Evolutionary conservation across 2,888 invertebrate species (phyloP).

Genomic region (Ichneumoninae sp.): DNA sequence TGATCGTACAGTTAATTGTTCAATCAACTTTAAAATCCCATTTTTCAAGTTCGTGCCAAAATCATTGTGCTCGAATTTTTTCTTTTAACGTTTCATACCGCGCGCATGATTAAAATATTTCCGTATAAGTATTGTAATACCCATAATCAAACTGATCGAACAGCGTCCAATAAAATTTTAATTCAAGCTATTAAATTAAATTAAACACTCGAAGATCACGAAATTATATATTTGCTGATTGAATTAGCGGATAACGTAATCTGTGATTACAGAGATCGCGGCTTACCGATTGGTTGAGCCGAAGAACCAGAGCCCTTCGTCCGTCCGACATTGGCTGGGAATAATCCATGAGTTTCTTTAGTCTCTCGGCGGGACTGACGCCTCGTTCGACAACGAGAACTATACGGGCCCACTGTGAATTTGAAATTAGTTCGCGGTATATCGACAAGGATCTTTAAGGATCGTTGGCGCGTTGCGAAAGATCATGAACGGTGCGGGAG

Average conservation of each 20-base stretch:
- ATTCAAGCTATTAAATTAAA: background rate
- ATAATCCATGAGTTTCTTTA: slow-evolving; percentile 94
- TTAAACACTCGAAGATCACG: background rate
- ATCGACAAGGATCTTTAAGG: slow-evolving; percentile 56
- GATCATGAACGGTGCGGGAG: slow-evolving; percentile 44
- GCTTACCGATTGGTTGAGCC: slow-evolving; percentile 94
- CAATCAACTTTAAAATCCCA: too few relatives aligned
- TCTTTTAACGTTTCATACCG: background rate
- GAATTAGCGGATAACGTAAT: background rate
- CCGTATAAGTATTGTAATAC: background rate
- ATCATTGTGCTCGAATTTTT: background rate
- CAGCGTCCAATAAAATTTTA: too few relatives aligned
- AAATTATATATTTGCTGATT: background rate
- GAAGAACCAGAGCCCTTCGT: slow-evolving; percentile 92
- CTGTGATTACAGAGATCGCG: background rate
- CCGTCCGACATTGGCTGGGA: slow-evolving; percentile 97
- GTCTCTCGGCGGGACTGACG: slow-evolving; percentile 94
- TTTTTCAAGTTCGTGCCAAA: background rate
- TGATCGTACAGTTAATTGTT: too few relatives aligned
- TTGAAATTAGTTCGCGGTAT: slow-evolving; percentile 44
- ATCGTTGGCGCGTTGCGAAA: slow-evolving; percentile 49
- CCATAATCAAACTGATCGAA: too few relatives aligned
- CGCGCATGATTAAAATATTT: background rate
- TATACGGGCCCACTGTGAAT: slow-evolving; percentile 96
- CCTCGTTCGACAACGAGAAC: slow-evolving; percentile 98